Conservation (phyloP, 1,140 invertebrate genomes). For the Battus philenor region DNA sequence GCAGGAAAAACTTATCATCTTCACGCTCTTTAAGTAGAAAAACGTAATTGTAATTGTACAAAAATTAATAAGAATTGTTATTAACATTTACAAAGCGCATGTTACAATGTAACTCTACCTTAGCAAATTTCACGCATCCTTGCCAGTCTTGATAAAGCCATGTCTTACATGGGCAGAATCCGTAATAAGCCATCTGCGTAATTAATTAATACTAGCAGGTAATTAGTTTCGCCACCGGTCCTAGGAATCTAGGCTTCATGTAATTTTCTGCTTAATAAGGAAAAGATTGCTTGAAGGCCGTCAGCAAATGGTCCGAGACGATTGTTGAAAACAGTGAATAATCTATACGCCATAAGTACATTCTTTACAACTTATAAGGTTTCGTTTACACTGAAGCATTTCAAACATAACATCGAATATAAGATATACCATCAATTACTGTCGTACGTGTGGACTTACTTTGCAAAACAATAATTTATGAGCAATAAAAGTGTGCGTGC, state of each 20-base stretch:
- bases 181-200: slow-evolving; percentile 11
- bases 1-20: too few relatives aligned
- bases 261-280: slow-evolving; percentile 2
- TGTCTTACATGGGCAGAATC: neutral
- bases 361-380: too few relatives aligned
- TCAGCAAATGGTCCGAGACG: neutral
- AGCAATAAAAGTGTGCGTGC: too few relatives aligned
- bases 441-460: too few relatives aligned
- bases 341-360: neutral
- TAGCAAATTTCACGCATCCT: slow-evolving; percentile 8
- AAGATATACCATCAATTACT: too few relatives aligned
- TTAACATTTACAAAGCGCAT: too few relatives aligned
- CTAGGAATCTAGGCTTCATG: slow-evolving; percentile 3
- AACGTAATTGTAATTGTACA: too few relatives aligned
- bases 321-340: neutral
- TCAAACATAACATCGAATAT: too few relatives aligned
- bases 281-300: neutral
- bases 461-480: neutral
- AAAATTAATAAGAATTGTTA: too few relatives aligned
- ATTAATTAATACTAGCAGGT: slow-evolving; percentile 10
- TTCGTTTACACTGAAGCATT: too few relatives aligned
- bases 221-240: slow-evolving; percentile 5
- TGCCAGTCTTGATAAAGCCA: slow-evolving; percentile 8
- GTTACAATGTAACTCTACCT: neutral
- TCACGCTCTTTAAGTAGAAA: too few relatives aligned